Evolutionary conservation across 2,888 invertebrate genomes (phyloP).

Genomic region (Parnassius apollo): DNA sequence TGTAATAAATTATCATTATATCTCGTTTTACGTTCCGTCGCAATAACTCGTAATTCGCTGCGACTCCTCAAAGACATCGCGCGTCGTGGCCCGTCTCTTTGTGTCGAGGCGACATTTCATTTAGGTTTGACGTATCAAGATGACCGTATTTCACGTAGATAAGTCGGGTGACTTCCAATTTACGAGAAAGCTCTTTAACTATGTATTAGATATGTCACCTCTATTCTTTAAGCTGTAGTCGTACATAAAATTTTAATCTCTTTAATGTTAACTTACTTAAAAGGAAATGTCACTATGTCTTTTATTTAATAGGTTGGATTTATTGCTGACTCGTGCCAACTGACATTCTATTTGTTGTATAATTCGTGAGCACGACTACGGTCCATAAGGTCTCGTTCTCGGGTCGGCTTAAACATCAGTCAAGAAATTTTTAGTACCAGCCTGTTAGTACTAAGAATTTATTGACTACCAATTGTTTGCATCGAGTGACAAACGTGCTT

Average conservation of each 20-base stretch:
- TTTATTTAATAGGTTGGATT: no score
- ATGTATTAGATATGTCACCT: slow-evolving; percentile 9
- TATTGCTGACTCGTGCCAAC: no score
- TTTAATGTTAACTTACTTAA: no score
- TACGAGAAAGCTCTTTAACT: slow-evolving; percentile 18
- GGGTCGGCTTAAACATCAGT: no score
- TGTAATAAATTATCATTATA: background rate
- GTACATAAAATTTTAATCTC: no score
- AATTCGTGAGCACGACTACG: no score
- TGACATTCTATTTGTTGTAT: no score
- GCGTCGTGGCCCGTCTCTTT: slow-evolving; percentile 7
- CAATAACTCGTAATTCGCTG: slow-evolving; percentile 12
- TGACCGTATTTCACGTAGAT: slow-evolving; percentile 11
- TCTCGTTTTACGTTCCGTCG: background rate
- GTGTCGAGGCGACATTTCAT: slow-evolving; percentile 12
- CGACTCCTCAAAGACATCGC: slow-evolving; percentile 10
- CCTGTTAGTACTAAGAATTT: background rate
- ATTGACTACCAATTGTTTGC: no score
- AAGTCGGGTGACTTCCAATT: slow-evolving; percentile 13
- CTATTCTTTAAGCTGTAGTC: background rate
- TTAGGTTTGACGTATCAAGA: slow-evolving; percentile 17
- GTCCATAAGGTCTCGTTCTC: no score
- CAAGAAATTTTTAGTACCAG: background rate
- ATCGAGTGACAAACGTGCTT: no score
- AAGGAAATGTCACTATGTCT: background rate